Evolutionary conservation across 37 sponge, comb jelly and placozoan species (phyloP), one percentile per base, ranked within the genome.

Genomic region (Hexactinellida sp.): DNA sequence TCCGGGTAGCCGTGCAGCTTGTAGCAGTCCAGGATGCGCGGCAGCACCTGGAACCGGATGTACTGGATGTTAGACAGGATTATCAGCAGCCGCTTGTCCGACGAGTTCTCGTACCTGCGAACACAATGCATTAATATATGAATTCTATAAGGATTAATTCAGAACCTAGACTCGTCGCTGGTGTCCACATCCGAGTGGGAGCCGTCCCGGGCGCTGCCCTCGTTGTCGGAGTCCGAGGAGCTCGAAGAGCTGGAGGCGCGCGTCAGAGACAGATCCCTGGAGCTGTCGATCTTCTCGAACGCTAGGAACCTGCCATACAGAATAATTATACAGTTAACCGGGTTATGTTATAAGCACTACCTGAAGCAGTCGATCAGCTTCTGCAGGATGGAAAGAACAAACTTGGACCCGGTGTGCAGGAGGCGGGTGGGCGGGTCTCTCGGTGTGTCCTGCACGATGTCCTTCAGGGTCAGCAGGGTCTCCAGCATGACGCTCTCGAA

Each of bases 401-500:
- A 63, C 3, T 63, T 63, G 3, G 76, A 63, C 25, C 76, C 76
- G 5, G 30, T 63, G 13, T 63, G 3, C 30, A 63, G 76, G 25
- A 63, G 76, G 25, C 76, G 25, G 5, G 76, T 63, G 25, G 76
- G 76, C 3, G 3, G 76, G 34, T 63, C 76, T 21, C 19, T 63
- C 3, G 76, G 32, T n/a, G 41, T 83, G 21, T 90, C 91, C 21
- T 89, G 55, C 0, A 96, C 93, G 1, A 94, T 88, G 63, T 94
- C 94, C 87, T 91, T 93, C 54, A 96, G 89, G 13, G 90, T 88
- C 39, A 96, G 87, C 0, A 96, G 86, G 16, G 89, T 86, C 54
- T 94, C 93, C 85, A 94, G 88, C 36, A 91, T 87, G 0, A 89
- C 86, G 86, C 91, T 94, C 91, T 96, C 97, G 87, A 96, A 90